A percentile compares a stretch with the other conserved stretches of the same genome.
phyloP scores from a whole-genome alignment of 2,797 vertebrate genomes.

The Pseudochaenichthys georgianus region DNA sequence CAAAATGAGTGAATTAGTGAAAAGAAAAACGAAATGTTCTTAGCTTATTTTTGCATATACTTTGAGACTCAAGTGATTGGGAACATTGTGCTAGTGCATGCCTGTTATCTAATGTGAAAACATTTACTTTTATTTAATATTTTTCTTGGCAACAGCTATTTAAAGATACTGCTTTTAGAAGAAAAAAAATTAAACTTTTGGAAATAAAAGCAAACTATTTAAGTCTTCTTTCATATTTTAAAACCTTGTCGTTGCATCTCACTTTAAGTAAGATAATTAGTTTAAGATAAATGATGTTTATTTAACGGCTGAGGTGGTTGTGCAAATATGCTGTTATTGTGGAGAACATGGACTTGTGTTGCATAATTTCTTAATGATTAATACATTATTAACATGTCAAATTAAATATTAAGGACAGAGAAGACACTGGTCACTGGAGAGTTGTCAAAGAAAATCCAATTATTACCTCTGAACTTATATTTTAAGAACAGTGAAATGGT shows the following conservation, averaged over 20 bases:
- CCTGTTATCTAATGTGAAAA: no score
- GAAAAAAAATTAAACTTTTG: neutral
- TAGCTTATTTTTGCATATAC: no score
- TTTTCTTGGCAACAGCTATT: no score
- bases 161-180: no score
- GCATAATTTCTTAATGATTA: neutral
- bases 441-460: neutral
- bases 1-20: no score
- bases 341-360: neutral
- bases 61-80: no score
- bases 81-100: no score
- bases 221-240: neutral
- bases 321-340: neutral
- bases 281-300: neutral
- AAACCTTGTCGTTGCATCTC: neutral
- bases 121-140: no score
- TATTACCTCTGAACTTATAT: neutral
- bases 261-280: neutral
- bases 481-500: slow-evolving; percentile 1
- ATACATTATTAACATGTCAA: neutral
- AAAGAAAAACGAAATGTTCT: no score
- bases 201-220: neutral
- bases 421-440: no score
- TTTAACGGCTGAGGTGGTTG: neutral
- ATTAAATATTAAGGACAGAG: neutral